Percentiles rank a stretch among this genome's conserved stretches.
phyloP scores from a whole-genome alignment of 2,888 invertebrate species.

The Sceliomorpha sp. region DNA sequence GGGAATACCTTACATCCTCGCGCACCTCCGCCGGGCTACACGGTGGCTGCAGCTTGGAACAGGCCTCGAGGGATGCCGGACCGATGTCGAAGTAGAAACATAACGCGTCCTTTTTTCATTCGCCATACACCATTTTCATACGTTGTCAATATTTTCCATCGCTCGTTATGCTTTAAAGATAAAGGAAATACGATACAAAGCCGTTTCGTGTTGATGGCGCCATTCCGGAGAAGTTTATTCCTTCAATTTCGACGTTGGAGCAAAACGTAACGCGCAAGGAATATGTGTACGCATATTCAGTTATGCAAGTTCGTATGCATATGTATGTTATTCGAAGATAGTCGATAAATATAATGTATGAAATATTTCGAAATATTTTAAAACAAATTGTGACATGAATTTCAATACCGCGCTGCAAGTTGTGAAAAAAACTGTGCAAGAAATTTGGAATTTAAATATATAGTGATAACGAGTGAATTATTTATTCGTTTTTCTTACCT shows the following conservation, averaged over 20 bases:
- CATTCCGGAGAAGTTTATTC: conserved; percentile 14
- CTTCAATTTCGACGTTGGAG: conserved; percentile 4
- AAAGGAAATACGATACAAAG: conserved; percentile 9
- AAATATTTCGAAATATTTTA: no score
- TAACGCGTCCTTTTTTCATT: conserved; percentile 25
- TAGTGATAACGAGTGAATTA: no score
- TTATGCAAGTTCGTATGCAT: no score
- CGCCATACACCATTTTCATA: conserved; percentile 25
- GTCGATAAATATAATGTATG: no score
- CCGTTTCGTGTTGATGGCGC: conserved; percentile 6
- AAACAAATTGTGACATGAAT: no score
- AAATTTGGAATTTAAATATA: no score
- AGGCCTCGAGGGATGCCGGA: conserved; percentile 27
- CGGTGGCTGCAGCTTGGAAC: conserved; percentile 23
- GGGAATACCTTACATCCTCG: conserved; percentile 50
- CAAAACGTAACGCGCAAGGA: neutral
- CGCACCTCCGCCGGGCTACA: conserved; percentile 22
- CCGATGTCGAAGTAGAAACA: conserved; percentile 38
- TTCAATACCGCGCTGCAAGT: no score
- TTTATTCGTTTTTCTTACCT: no score
- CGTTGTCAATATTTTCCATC: conserved; percentile 13
- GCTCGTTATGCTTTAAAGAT: conserved; percentile 15
- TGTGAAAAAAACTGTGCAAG: no score
- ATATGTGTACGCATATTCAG: no score
- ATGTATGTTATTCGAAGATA: no score